These are phyloP conservation scores for Brachypodius melanocephalos DNA, from an alignment of 2,113 vertebrate species.

Conservation along the genomic window DNA sequence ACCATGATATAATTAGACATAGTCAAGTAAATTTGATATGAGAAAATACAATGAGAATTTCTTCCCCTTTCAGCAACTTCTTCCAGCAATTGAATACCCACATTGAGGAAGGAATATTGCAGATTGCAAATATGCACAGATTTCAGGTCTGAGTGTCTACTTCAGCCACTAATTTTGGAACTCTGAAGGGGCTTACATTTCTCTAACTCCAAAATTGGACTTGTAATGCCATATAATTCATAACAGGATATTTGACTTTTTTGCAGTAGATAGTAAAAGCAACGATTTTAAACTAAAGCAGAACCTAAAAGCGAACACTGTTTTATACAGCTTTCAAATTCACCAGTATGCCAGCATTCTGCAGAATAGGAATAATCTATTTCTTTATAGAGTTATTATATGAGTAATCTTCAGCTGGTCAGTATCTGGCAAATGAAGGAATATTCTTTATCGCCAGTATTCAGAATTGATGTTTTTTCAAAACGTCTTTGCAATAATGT, in stretches of 20 bases:
- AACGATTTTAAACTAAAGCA: not conserved
- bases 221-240: not conserved
- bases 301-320: not conserved
- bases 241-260: not conserved
- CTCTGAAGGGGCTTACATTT: not conserved
- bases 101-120: not conserved
- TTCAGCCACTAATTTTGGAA: not conserved
- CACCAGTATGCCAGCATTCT: not conserved
- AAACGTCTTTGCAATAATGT: not conserved
- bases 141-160: not conserved
- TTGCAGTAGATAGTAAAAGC: not conserved
- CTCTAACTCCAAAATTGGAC: not conserved
- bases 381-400: not conserved
- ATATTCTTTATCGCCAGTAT: not conserved
- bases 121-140: not conserved
- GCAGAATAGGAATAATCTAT: not conserved
- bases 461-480: not conserved
- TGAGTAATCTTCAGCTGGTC: not conserved
- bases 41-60: constrained; percentile 45
- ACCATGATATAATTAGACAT: constrained; percentile 10
- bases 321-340: not conserved
- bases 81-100: constrained; percentile 7
- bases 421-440: not conserved
- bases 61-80: constrained; percentile 32
- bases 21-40: constrained; percentile 23